Conservation (phyloP, 2,888 invertebrate species). For the Metellina segmentata region DNA sequence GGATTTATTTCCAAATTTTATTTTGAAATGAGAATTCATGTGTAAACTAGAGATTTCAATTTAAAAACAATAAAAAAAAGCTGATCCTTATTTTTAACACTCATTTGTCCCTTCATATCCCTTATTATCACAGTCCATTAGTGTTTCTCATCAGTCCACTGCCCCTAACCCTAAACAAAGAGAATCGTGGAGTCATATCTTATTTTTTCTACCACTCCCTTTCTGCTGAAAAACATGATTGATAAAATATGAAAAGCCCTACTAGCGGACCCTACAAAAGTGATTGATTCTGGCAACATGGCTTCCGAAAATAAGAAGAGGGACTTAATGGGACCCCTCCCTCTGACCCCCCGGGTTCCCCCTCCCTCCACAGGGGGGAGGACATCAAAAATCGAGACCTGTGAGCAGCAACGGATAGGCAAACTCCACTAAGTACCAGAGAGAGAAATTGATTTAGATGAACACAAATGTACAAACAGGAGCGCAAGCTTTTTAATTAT, state of each 20-base stretch:
- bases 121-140: neutral
- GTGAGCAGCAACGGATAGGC: neutral
- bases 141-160: neutral
- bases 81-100: too few relatives aligned
- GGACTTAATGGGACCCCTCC: constrained; percentile 36
- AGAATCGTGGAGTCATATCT: neutral
- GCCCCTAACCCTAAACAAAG: neutral
- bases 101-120: neutral
- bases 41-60: too few relatives aligned
- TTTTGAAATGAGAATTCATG: too few relatives aligned
- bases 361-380: constrained; percentile 13
- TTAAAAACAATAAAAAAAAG: too few relatives aligned
- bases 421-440: constrained; percentile 30
- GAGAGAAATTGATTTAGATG: constrained; percentile 54
- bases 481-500: constrained; percentile 58
- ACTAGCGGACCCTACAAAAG: constrained; percentile 1
- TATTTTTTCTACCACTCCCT: constrained; percentile 6
- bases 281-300: constrained; percentile 59
- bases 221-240: constrained; percentile 28
- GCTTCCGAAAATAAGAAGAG: constrained; percentile 50
- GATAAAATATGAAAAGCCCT: constrained; percentile 64
- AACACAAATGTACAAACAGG: constrained; percentile 59
- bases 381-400: constrained; percentile 33
- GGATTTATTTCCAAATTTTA: too few relatives aligned
- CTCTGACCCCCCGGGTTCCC: neutral